Conservation (phyloP, 2,888 invertebrate species). For the Mythimna ferrago region DNA sequence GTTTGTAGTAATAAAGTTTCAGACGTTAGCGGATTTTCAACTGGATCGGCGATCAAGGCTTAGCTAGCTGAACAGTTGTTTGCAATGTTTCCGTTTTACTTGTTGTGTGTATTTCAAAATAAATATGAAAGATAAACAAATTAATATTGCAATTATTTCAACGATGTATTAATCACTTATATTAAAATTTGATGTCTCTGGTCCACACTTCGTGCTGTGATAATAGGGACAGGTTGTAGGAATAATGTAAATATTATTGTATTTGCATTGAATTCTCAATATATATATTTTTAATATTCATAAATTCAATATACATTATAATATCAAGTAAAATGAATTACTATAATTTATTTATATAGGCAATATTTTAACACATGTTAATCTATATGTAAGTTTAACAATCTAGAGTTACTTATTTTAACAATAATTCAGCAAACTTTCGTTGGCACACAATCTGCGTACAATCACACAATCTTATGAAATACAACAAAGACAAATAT, state of each 20-base stretch:
- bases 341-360: conserved; percentile 91
- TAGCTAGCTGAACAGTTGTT: neutral
- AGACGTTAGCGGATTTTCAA: neutral
- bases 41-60: neutral
- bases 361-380: conserved; percentile 91
- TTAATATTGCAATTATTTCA: neutral
- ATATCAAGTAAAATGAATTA: conserved; percentile 91
- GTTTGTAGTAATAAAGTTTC: neutral
- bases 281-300: conserved; percentile 91
- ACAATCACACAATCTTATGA: conserved; percentile 61
- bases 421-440: conserved; percentile 79
- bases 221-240: neutral
- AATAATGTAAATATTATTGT: conserved; percentile 54
- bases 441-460: conserved; percentile 43
- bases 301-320: conserved; percentile 91
- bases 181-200: neutral
- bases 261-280: conserved; percentile 88
- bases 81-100: neutral
- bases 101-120: neutral
- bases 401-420: conserved; percentile 87
- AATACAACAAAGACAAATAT: conserved; percentile 85
- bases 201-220: neutral
- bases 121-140: neutral
- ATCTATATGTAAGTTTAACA: conserved; percentile 90
- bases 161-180: no score